Conservation (phyloP, 2,797 vertebrate genomes). For the Sphaeramia orbicularis region DNA sequence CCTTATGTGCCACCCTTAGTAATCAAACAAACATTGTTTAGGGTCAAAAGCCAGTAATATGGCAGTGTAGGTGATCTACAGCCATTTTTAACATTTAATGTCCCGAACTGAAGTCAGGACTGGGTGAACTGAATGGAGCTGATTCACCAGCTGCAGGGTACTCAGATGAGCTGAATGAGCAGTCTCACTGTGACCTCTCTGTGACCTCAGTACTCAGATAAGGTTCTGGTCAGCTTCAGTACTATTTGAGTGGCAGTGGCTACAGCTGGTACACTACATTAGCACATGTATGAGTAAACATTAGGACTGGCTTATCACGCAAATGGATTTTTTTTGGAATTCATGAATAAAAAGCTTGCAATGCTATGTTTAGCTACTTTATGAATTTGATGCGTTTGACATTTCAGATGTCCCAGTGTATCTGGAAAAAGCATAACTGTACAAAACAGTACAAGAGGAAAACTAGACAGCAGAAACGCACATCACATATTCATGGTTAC, state of each 20-base stretch:
- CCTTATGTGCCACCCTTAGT: background rate
- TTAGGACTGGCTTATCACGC: constrained; percentile 30
- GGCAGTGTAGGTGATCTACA: too few species aligned
- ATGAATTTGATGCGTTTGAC: constrained; percentile 30
- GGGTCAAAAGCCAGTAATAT: constrained; percentile 5
- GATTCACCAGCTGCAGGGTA: constrained; percentile 41
- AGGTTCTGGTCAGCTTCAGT: constrained; percentile 37
- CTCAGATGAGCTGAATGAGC: constrained; percentile 48
- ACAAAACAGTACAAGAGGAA: too few species aligned
- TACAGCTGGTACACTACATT: constrained; percentile 40
- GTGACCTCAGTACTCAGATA: constrained; percentile 46
- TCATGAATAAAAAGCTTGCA: constrained; percentile 25
- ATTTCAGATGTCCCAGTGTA: constrained; percentile 40
- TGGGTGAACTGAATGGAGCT: constrained; percentile 38
- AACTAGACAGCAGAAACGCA: constrained; percentile 21
- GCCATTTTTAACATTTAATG: constrained; percentile 15
- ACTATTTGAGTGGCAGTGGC: constrained; percentile 10
- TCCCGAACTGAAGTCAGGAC: constrained; percentile 40
- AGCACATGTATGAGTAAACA: constrained; percentile 49
- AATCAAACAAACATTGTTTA: background rate
- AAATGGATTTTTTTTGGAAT: constrained; percentile 41
- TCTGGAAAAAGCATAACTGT: background rate
- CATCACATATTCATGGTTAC: constrained; percentile 45
- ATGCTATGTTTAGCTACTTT: constrained; percentile 48
- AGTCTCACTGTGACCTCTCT: constrained; percentile 25